Conservation (phyloP, 2,113 vertebrate species). For the Montifringilla adamsi region DNA sequence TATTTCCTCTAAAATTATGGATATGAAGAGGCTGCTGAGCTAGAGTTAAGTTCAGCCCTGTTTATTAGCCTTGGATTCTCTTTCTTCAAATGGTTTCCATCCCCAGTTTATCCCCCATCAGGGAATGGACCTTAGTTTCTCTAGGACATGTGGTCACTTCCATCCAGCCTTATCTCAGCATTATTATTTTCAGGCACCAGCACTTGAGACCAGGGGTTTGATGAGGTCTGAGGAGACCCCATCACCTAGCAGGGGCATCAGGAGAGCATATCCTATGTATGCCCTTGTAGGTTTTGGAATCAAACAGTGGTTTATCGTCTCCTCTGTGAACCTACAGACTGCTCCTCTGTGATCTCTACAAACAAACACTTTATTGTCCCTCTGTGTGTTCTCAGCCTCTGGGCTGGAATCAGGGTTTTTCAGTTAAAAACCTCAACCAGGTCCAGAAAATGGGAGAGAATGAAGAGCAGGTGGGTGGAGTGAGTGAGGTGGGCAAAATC, state of each 20-base stretch:
- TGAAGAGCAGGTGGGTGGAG: neutral
- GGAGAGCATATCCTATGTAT: neutral
- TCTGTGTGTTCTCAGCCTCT: neutral
- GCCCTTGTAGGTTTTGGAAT: neutral
- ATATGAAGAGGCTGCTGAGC: neutral
- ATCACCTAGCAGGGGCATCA: neutral
- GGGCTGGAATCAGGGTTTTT: conserved; percentile 11
- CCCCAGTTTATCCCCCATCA: neutral
- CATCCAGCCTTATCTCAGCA: neutral
- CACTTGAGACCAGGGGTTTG: neutral
- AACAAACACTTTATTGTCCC: conserved; percentile 63
- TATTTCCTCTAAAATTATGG: conserved; percentile 12
- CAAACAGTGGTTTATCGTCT: neutral
- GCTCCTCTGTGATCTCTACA: neutral
- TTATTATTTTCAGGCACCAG: neutral
- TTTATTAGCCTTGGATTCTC: neutral
- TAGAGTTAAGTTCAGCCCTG: neutral
- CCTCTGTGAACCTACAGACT: neutral
- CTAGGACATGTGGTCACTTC: neutral
- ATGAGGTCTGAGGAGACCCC: neutral
- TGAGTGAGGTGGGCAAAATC: neutral
- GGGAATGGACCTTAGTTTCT: neutral
- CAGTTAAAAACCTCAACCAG: conserved; percentile 37
- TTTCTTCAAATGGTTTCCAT: neutral
- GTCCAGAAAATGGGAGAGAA: conserved; percentile 51